Conservation (phyloP, 2,888 invertebrate species). For the Sarcophaga rosellei region DNA sequence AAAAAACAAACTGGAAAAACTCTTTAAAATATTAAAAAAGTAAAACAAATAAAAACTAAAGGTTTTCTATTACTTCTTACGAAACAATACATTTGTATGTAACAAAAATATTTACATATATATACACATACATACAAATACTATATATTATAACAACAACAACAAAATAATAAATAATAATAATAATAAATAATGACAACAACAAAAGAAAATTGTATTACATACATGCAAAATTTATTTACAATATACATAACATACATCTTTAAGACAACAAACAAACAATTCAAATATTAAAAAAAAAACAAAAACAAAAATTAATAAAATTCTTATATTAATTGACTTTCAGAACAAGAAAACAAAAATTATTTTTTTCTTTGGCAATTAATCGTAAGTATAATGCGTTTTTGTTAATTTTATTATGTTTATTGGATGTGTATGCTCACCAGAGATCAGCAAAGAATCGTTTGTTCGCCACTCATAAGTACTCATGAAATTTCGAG, state of each 20-base stretch:
- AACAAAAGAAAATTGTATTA: constrained; percentile 55
- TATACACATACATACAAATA: neutral
- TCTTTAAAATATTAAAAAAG: constrained; percentile 8
- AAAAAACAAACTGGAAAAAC: constrained; percentile 9
- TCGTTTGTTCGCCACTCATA: too few species aligned
- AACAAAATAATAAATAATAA: neutral
- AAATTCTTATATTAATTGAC: constrained; percentile 72
- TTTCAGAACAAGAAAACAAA: constrained; percentile 70
- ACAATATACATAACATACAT: constrained; percentile 42
- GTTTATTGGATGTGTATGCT: too few species aligned
- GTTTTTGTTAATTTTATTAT: too few species aligned
- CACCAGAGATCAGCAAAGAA: too few species aligned
- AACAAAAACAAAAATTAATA: constrained; percentile 70
- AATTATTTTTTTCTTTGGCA: too few species aligned
- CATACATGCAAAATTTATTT: constrained; percentile 61
- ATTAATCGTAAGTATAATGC: too few species aligned
- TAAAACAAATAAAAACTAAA: neutral
- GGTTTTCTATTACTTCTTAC: neutral
- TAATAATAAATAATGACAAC: too few species aligned
- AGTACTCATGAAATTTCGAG: too few species aligned
- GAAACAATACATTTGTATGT: constrained; percentile 39
- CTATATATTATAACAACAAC: neutral
- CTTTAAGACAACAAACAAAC: constrained; percentile 39
- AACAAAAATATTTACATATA: constrained; percentile 35
- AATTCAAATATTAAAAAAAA: constrained; percentile 55